A percentile compares a stretch with the other conserved stretches of the same genome.
These are phyloP conservation scores for Elephantulus edwardii DNA, from an alignment of 2,113 vertebrate genomes.

Conservation along the genomic window DNA sequence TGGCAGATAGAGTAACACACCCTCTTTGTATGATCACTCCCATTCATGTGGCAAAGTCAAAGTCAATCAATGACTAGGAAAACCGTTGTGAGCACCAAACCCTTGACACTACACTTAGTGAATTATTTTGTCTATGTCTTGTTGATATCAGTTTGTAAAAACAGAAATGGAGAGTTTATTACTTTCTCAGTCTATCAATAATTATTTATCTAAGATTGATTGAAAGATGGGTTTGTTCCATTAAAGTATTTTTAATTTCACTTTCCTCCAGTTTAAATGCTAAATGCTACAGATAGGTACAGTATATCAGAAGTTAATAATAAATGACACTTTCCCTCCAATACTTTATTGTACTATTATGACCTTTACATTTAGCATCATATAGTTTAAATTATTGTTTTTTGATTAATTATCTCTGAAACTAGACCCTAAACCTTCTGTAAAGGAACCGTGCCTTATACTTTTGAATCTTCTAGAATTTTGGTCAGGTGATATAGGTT, in stretches of 20 bases:
- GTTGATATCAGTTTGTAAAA: background rate
- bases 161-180: background rate
- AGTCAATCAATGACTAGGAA: too few species aligned
- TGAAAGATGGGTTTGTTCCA: background rate
- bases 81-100: too few species aligned
- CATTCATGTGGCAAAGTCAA: too few species aligned
- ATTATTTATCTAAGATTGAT: background rate
- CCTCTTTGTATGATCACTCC: too few species aligned
- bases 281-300: background rate
- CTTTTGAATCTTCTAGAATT: background rate
- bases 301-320: background rate
- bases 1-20: too few species aligned
- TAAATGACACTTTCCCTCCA: background rate
- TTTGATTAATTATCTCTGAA: conserved; percentile 19
- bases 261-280: background rate
- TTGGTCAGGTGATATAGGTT: background rate
- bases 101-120: too few species aligned
- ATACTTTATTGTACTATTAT: background rate
- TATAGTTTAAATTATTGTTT: background rate
- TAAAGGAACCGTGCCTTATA: background rate
- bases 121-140: too few species aligned
- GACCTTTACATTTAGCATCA: background rate
- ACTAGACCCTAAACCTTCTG: background rate
- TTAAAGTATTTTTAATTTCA: background rate
- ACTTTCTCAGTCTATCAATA: background rate